Conservation (phyloP, 2,113 vertebrate genomes). For the Brachyhypopomus gauderio region DNA sequence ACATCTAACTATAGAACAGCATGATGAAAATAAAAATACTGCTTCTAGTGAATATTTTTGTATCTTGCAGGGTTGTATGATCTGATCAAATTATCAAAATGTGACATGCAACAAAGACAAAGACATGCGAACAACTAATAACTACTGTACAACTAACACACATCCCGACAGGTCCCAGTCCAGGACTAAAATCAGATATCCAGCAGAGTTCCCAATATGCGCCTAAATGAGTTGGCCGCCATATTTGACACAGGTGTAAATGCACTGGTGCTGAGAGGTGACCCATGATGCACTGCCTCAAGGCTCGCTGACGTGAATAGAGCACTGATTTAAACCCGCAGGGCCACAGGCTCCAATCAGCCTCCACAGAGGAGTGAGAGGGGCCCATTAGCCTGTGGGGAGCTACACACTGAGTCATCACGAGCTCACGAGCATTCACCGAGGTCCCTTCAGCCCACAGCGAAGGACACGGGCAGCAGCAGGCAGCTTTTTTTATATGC, state of each 20-base stretch:
- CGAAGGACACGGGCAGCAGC: too few relatives aligned
- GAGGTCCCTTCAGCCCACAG: too few relatives aligned
- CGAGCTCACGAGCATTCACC: neutral
- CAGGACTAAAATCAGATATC: neutral
- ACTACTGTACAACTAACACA: too few relatives aligned
- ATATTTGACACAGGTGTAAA: neutral
- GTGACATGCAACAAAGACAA: too few relatives aligned
- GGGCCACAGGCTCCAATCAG: conserved; percentile 59
- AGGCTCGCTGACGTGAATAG: conserved; percentile 50
- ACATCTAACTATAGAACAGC: neutral
- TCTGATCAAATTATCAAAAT: neutral
- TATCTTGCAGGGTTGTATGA: neutral
- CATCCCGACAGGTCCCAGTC: neutral
- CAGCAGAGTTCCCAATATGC: neutral
- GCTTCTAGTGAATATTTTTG: neutral
- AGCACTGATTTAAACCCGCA: conserved; percentile 53
- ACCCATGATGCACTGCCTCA: conserved; percentile 14
- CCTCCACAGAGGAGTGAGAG: conserved; percentile 41
- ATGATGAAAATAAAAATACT: neutral
- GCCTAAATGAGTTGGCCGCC: neutral
- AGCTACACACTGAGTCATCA: conserved; percentile 5
- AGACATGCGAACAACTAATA: too few relatives aligned
- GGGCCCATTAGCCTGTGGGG: conserved; percentile 30
- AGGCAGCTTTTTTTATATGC: too few relatives aligned
- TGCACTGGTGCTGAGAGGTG: neutral